Conservation (phyloP, 2,113 vertebrate species). For the Gymnobelideus leadbeateri region DNA sequence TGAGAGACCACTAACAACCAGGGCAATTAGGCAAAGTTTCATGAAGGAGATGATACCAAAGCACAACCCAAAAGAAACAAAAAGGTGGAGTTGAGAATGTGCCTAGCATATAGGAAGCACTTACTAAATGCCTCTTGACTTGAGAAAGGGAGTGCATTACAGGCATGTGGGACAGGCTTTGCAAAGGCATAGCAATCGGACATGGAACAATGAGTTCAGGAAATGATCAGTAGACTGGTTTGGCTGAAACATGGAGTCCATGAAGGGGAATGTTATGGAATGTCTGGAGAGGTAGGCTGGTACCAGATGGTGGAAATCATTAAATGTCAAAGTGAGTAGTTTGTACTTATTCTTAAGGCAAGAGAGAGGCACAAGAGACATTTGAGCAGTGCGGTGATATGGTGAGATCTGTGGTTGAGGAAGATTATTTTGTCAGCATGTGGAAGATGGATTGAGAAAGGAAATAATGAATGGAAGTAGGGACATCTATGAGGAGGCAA, state of each 20-base stretch:
- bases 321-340: not conserved
- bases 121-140: not conserved
- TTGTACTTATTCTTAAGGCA: not conserved
- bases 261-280: not conserved
- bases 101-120: not conserved
- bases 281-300: not conserved
- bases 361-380: not conserved
- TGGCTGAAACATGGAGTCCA: not conserved
- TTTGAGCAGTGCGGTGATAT: not conserved
- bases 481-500: not conserved
- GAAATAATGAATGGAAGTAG: not conserved
- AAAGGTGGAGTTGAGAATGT: not conserved
- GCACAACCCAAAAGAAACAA: not conserved
- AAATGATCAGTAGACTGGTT: not conserved
- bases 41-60: not conserved
- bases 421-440: not conserved
- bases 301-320: not conserved
- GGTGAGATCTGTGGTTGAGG: not conserved
- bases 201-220: not conserved
- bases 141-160: not conserved
- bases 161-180: not conserved
- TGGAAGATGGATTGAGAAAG: not conserved
- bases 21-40: not conserved
- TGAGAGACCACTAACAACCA: not conserved
- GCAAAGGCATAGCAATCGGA: not conserved